Evolutionary conservation across 2,888 invertebrate genomes (phyloP), one percentile per base, ranked within the genome.

Genomic region (Auanema sp.): DNA sequence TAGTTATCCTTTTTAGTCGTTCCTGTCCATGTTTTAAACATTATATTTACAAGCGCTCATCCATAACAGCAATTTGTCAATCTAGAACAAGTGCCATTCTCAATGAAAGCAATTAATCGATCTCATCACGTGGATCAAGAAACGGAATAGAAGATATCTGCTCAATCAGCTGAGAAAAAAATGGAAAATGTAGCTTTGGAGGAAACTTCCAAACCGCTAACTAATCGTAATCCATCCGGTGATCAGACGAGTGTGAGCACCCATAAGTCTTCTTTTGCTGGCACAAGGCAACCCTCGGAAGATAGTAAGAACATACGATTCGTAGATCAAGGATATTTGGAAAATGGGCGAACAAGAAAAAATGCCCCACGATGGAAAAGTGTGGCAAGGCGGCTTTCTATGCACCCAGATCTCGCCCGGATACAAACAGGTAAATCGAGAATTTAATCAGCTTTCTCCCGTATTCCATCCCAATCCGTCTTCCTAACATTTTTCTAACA

Each of bases 241-340:
- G 67, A 67, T 21, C 52, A 62, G 50, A 54, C 57, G 50, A 62
- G 62, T 25, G 41, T 62, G 40, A 57, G 57, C 16, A 62, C 62
- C 1, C 62, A 56, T 41, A 62, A 62, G 41, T 57, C 57, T 8
- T 62, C 62, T n/a, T 62, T 69, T 64, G 49, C 62, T 62, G 69
- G 65, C 4, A 68, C 66, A 4, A 60, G 76, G 41, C 74, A 74
- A 41, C 61, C 68, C 8, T 76, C 76, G 0, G 74, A 76, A 49
- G 76, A 76, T 23, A 74, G 73, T 57, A 64, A 65, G 33, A 74
- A 71, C 47, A 72, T 76, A 11, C 65, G 76, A 3, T 76, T 76
- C 58, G 64, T 52, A 12, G 44, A 59, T 4, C 60, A 68, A 25
- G 50, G 65, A 40, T 60, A 54, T 5, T 21, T 47, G 21, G 47